Conservation (phyloP, 2,797 vertebrate species). For the Pantherophis alleghaniensis region DNA sequence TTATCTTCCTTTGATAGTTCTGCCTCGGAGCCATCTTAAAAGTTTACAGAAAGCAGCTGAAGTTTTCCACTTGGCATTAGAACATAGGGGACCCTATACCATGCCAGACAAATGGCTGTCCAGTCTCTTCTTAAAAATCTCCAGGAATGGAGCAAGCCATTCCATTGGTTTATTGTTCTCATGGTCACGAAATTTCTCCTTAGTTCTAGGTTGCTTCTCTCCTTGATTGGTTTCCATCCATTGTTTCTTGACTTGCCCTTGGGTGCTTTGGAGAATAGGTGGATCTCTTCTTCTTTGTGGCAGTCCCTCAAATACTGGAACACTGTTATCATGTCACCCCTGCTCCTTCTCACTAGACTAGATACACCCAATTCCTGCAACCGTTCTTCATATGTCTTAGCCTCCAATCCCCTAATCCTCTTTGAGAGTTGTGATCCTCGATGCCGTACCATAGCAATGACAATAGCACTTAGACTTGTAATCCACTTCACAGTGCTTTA, state of each 20-base stretch:
- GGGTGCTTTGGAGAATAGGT: background rate
- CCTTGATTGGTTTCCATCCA: background rate
- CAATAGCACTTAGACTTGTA: no score
- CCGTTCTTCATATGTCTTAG: background rate
- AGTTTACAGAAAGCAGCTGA: slow-evolving; percentile 45
- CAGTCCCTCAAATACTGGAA: background rate
- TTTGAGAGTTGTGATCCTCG: background rate
- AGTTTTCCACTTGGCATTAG: slow-evolving; percentile 33
- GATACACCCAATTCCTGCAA: background rate
- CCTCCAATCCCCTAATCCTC: background rate
- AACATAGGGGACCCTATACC: background rate
- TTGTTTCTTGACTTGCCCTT: background rate
- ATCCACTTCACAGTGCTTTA: no score
- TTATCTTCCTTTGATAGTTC: slow-evolving; percentile 53
- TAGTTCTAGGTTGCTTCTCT: background rate
- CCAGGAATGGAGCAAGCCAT: background rate
- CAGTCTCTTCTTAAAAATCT: background rate
- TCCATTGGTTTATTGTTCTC: background rate
- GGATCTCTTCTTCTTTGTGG: background rate
- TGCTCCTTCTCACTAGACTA: background rate
- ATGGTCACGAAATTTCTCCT: background rate
- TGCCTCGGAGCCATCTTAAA: slow-evolving; percentile 54
- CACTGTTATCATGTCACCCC: background rate
- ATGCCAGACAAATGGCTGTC: background rate
- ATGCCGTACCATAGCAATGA: no score